Evolutionary conservation across 92 coral and sea anemone species (phyloP).

Genomic region (Paramuricea clavata): DNA sequence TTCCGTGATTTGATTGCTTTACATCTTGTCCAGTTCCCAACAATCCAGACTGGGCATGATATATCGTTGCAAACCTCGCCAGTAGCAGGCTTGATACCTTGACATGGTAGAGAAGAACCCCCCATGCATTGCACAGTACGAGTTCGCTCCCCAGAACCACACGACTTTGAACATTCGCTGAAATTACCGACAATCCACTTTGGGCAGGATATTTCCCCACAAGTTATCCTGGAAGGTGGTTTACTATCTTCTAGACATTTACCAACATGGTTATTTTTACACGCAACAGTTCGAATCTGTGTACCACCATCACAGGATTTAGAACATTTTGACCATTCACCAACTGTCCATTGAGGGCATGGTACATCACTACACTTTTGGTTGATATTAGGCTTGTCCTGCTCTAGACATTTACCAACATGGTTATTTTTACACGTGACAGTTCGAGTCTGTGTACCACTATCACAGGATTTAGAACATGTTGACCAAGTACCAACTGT

Average conservation of each 20-base stretch:
- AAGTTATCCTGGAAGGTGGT: constrained; percentile 15
- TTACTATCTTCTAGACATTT: constrained; percentile 50
- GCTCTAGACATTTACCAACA: constrained; percentile 24
- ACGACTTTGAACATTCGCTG: constrained; percentile 54
- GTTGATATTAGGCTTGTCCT: background rate
- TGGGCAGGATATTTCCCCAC: constrained; percentile 62
- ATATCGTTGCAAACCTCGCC: background rate
- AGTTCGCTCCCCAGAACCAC: background rate
- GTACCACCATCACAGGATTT: constrained; percentile 22
- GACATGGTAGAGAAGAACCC: background rate
- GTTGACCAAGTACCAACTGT: constrained; percentile 56
- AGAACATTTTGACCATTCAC: constrained; percentile 59
- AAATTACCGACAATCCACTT: constrained; percentile 49
- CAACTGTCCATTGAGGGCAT: constrained; percentile 35
- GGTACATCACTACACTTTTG: too few species aligned
- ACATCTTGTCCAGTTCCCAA: constrained; percentile 1
- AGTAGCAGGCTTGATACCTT: background rate
- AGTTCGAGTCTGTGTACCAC: constrained; percentile 70
- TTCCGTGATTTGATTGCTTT: background rate
- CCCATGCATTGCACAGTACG: background rate
- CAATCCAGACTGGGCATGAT: constrained; percentile 5
- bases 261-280: constrained; percentile 67
- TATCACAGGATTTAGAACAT: constrained; percentile 74
- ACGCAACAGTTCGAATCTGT: constrained; percentile 38
- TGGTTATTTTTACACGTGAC: constrained; percentile 65